Evolutionary conservation across 2,888 invertebrate species (phyloP), one percentile per base, ranked within the genome.

Genomic region (Spilarctia lutea): DNA sequence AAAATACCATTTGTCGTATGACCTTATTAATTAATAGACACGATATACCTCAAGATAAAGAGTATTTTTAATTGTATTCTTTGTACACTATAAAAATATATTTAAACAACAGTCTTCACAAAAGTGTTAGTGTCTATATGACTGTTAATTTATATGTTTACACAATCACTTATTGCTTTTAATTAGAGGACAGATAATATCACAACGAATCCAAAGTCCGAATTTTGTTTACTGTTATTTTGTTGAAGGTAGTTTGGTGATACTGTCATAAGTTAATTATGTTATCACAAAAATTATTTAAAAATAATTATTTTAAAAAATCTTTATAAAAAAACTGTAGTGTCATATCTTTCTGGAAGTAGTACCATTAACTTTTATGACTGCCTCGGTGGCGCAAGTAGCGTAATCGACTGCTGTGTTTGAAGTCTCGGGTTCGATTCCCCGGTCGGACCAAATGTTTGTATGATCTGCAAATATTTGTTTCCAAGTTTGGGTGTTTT

Each of bases 191-290:
- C 80, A 35, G 65, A 20, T 35, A 80, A 85, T 89, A 90, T 90
- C 89, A 79, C 77, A 56, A 80, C 75, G 74, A 77, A 78, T 81
- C 76, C 89, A 91, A 91, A 91, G 91, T 91, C 88, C 91, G 83
- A 78, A 75, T 79, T 78, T 85, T 89, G 88, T 88, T 86, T 83
- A 85, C 83, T 74, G 65, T 70, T 81, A 75, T 85, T 83, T 81
- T 76, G 76, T 76, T 33, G 56, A 71, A 76, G 67, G 71, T 74
- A 60, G n/a, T 73, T 63, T 79, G 77, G 79, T 77, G 72, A 75
- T 67, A 71, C 72, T 76, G 63, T 82, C 81, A 71, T 79, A 74
- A 76, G 35, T 56, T 79, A 70, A 45, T 68, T 74, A 71, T 79
- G 74, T 75, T 73, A n/a, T n/a, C n/a, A n/a, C n/a, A n/a, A n/a